Evolutionary conservation across 2,888 invertebrate genomes (phyloP), one percentile per base, ranked within the genome.

Genomic region (Netelia melanura): DNA sequence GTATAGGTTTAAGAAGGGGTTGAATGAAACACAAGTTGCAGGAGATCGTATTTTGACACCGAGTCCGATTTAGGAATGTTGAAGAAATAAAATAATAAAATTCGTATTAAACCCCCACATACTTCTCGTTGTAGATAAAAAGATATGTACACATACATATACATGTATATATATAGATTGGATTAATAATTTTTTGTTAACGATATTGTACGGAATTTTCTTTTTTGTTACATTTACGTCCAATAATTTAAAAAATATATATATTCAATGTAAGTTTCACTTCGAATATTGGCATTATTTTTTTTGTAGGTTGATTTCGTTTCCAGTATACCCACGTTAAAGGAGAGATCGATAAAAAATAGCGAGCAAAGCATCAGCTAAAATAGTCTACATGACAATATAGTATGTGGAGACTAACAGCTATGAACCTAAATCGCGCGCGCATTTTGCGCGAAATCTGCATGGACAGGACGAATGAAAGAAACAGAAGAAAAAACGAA

Each of bases 21-120:
- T 89, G 85, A 87, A 89, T 88, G 86, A 89, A 86, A 90, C 86
- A 88, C 87, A 87, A 89, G 88, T 90, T 89, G 89, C 89, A 89
- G 91, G 89, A 89, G 61, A 80, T 87, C 86, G 85, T 86, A 17
- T 79, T 87, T 81, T 86, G 86, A 90, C 87, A 87, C 85, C 78
- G 86, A 48, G 48, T 48, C 14, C 48, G 11, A 21, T 61, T 61
- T 61, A n/a, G 72, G 77, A 76, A 79, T 71, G 65, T n/a, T 21
- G 58, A 76, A 21, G 25, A 70, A 30, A 17, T 11, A 14, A 43
- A 61, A 44, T 44, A 67, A 75, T 58, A 58, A 44, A 65, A 52
- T 17, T 21, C 3, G 9, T n/a, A 30, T 64, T 17, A 30, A 75
- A 70, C 58, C 80, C 67, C 81, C 71, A 78, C 43, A 80, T 70